phyloP scores from a whole-genome alignment of 1,140 invertebrate species.

The Drosophila sturtevanti region DNA sequence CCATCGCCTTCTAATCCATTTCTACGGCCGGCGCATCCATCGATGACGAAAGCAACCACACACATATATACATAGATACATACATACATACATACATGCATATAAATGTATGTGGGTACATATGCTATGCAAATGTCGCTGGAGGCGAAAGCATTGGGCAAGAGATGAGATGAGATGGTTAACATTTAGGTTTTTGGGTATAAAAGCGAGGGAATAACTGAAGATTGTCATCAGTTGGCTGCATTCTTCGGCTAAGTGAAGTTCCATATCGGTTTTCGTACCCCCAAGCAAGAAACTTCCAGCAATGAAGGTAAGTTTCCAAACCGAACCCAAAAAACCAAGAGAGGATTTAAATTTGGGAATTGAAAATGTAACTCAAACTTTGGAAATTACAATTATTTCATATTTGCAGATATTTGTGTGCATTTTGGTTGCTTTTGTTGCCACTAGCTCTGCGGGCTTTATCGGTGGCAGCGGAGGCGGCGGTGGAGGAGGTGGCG shows the following conservation, averaged over 20 bases:
- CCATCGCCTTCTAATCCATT: slow-evolving; percentile 13
- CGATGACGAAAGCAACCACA: slow-evolving; percentile 58
- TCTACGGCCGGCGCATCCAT: slow-evolving; percentile 35
- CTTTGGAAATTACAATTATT: neutral
- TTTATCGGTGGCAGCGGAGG: slow-evolving; percentile 61
- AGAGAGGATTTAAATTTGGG: no score
- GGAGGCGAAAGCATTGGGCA: slow-evolving; percentile 54
- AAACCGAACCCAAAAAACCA: no score
- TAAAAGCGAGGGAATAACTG: slow-evolving; percentile 39
- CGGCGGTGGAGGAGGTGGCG: slow-evolving; percentile 54
- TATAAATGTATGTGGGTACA: no score
- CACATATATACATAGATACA: neutral
- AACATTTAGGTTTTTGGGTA: slow-evolving; percentile 19
- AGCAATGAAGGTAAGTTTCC: slow-evolving; percentile 67
- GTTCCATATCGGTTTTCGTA: slow-evolving; percentile 66
- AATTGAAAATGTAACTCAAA: neutral
- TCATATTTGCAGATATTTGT: slow-evolving; percentile 61
- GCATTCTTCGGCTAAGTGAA: slow-evolving; percentile 67
- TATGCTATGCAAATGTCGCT: slow-evolving; percentile 2
- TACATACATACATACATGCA: neutral
- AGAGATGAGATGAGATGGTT: slow-evolving; percentile 7
- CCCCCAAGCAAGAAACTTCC: slow-evolving; percentile 76
- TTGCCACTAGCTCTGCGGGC: slow-evolving; percentile 72
- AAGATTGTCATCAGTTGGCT: slow-evolving; percentile 61
- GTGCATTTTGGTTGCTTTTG: slow-evolving; percentile 66